Conservation (phyloP, 2,797 vertebrate species). For the Borostomias antarcticus region DNA sequence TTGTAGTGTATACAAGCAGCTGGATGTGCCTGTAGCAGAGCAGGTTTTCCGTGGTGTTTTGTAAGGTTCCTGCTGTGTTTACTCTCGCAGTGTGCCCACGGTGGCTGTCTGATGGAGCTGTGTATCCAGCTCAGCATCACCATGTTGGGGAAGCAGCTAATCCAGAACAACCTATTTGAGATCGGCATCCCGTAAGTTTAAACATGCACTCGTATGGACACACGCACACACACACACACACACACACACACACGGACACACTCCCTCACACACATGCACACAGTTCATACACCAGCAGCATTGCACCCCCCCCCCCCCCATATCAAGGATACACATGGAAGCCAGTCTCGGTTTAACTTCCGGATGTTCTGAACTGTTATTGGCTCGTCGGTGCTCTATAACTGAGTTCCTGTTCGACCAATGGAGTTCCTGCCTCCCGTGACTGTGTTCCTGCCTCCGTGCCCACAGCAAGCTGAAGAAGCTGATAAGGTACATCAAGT, state of each 20-base stretch:
- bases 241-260: too few species aligned
- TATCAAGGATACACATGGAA: neutral
- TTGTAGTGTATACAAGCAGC: too few species aligned
- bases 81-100: constrained; percentile 86
- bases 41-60: too few species aligned
- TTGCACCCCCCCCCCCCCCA: neutral
- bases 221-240: constrained; percentile 1
- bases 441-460: constrained; percentile 4
- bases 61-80: too few species aligned
- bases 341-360: too few species aligned
- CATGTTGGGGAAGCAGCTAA: constrained; percentile 97
- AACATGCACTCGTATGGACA: neutral
- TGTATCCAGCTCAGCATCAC: constrained; percentile 98
- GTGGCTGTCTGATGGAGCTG: constrained; percentile 96
- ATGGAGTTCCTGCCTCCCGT: constrained; percentile 14
- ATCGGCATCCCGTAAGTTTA: constrained; percentile 96
- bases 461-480: constrained; percentile 93
- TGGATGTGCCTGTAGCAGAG: neutral
- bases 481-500: constrained; percentile 88
- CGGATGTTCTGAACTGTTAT: too few species aligned
- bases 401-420: neutral
- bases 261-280: neutral
- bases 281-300: neutral
- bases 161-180: constrained; percentile 98
- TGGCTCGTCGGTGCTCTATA: neutral